phyloP scores from a whole-genome alignment of 1,140 invertebrate genomes.

The Diabrotica undecimpunctata region DNA sequence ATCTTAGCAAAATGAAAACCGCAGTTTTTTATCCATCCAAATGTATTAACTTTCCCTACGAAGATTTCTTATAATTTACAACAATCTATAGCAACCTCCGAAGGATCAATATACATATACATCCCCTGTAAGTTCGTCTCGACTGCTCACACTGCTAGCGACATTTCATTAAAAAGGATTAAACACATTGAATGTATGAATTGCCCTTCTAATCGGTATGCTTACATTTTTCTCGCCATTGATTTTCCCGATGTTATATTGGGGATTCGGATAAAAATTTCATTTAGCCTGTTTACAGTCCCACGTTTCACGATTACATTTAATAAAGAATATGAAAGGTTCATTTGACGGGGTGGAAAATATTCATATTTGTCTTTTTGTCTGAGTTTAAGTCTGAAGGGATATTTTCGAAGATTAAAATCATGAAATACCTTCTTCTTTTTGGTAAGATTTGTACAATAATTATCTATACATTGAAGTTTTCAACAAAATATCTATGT shows the following conservation, averaged over 20 bases:
- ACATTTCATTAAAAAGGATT: conserved; percentile 3
- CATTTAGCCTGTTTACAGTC: conserved; percentile 2
- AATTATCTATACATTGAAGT: no score
- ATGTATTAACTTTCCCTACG: no score
- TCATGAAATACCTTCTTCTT: no score
- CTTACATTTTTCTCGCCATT: neutral
- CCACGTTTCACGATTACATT: neutral
- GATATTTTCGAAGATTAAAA: no score
- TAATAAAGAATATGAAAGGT: neutral
- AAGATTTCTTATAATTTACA: no score
- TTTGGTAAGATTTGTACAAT: no score
- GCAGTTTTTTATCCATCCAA: no score
- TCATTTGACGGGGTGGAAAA: conserved; percentile 1
- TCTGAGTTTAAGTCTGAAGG: neutral
- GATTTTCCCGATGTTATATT: conserved; percentile 2
- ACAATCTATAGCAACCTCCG: no score
- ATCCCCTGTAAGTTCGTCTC: no score
- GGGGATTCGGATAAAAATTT: conserved; percentile 2
- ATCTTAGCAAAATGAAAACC: no score
- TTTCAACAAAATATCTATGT: no score
- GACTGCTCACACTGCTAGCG: neutral
- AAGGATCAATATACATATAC: no score
- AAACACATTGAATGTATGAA: conserved; percentile 2
- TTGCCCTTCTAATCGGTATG: neutral
- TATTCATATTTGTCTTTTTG: neutral